Conservation (phyloP, 2,797 vertebrate species). For the Pterois miles region DNA sequence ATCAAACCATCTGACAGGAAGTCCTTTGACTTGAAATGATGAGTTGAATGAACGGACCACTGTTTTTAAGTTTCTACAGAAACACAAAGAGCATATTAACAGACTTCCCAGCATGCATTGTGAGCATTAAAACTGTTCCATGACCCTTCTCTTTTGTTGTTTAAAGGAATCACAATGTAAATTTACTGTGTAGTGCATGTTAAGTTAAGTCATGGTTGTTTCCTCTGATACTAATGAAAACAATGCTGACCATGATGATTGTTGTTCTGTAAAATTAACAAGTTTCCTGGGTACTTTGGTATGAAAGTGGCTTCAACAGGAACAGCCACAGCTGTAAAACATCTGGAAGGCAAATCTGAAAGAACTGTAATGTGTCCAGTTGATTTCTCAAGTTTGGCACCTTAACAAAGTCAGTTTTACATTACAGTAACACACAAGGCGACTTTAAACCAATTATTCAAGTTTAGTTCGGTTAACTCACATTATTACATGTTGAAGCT, state of each 20-base stretch:
- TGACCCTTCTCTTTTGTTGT: not conserved
- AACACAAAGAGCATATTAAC: not conserved
- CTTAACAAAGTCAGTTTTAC: not conserved
- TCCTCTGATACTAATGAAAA: not conserved
- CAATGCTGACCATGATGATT: not conserved
- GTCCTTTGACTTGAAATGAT: not conserved
- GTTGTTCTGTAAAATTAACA: not conserved
- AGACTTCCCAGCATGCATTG: not conserved
- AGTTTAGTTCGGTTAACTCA: not conserved
- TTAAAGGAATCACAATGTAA: not conserved
- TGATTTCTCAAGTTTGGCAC: not conserved
- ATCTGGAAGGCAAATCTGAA: not conserved
- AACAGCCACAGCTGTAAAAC: slow-evolving; percentile 1
- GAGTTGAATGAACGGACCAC: not conserved
- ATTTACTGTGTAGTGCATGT: not conserved
- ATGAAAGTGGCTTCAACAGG: not conserved
- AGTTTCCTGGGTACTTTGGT: not conserved
- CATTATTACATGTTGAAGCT: not conserved
- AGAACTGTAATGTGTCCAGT: not conserved
- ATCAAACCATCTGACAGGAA: not conserved
- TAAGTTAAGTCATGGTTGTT: not conserved
- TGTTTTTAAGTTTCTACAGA: not conserved
- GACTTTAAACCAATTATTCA: not conserved
- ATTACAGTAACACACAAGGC: not conserved
- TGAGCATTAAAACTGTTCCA: not conserved